Conservation (phyloP, 1,140 invertebrate genomes). For the Drosophila sucinea region DNA sequence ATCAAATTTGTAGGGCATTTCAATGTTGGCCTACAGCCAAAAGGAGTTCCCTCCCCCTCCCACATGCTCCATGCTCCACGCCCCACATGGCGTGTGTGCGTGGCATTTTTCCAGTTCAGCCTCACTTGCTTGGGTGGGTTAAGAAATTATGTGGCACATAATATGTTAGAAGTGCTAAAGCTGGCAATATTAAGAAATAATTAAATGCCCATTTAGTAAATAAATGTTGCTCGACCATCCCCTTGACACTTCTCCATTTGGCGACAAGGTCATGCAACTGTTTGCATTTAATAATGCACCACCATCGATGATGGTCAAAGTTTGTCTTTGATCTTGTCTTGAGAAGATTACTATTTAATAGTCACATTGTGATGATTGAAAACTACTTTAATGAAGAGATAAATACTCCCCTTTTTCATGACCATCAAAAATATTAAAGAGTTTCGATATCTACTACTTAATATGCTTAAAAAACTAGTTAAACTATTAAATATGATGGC, state of each 20-base stretch:
- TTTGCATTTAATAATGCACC: too few relatives aligned
- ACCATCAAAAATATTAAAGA: too few relatives aligned
- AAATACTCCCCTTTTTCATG: too few relatives aligned
- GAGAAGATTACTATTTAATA: background rate
- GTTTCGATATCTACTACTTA: too few relatives aligned
- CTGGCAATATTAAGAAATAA: conserved; percentile 43
- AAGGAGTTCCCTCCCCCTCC: background rate
- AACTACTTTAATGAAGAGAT: too few relatives aligned
- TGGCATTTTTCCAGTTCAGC: conserved; percentile 7
- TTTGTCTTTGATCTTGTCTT: too few relatives aligned
- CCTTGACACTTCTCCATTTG: conserved; percentile 34
- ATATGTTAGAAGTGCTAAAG: conserved; percentile 50
- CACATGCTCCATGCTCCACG: background rate
- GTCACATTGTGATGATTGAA: too few relatives aligned
- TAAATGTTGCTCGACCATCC: conserved; percentile 12
- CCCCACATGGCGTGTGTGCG: background rate
- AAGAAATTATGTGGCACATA: conserved; percentile 48
- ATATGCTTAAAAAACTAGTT: too few relatives aligned
- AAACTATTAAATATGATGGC: too few relatives aligned
- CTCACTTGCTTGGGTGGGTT: background rate
- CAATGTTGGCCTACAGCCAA: background rate
- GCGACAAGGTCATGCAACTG: background rate
- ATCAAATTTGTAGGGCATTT: background rate
- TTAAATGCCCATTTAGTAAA: conserved; percentile 47
- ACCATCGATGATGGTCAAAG: too few relatives aligned